Evolutionary conservation across 1,140 invertebrate species (phyloP).

Genomic region (Temnothorax longispinosus): DNA sequence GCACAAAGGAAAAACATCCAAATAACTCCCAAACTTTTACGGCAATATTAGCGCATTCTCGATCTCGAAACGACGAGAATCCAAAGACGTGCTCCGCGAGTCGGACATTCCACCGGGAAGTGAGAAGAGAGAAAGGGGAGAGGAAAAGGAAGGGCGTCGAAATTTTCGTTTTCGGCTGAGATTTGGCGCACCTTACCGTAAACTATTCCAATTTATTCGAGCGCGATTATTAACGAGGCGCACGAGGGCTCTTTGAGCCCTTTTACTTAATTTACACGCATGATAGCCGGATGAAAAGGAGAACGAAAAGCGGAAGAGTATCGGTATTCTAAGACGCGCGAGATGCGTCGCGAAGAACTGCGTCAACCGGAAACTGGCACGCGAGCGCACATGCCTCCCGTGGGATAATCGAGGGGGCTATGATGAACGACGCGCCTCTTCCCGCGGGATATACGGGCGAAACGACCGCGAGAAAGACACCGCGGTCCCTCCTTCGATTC

Average conservation of each 20-base stretch:
- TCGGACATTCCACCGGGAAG: not conserved
- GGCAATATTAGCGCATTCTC: not conserved
- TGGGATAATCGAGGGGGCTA: slow-evolving; percentile 73
- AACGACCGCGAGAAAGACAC: slow-evolving; percentile 54
- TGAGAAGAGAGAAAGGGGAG: not conserved
- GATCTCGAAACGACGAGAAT: not conserved
- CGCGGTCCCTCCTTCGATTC: slow-evolving; percentile 39
- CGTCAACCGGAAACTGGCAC: slow-evolving; percentile 56
- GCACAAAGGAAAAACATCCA: not conserved
- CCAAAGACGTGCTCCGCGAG: not conserved
- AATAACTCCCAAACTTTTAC: slow-evolving; percentile 21
- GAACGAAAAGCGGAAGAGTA: not conserved
- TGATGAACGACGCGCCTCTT: slow-evolving; percentile 73
- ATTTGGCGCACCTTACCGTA: not conserved
- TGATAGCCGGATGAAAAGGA: not conserved
- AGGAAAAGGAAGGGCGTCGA: not conserved
- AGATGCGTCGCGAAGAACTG: not conserved
- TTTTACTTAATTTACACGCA: slow-evolving; percentile 41
- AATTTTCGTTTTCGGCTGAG: slow-evolving; percentile 33
- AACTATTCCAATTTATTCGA: slow-evolving; percentile 69
- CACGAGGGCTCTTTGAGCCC: not conserved
- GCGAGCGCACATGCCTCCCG: slow-evolving; percentile 54
- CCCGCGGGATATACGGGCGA: slow-evolving; percentile 53
- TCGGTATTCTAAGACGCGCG: not conserved
- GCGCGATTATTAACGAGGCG: slow-evolving; percentile 59